Evolutionary conservation across 2,113 vertebrate genomes (phyloP), one percentile per base, ranked within the genome.

Genomic region (Dicentrarchus labrax): DNA sequence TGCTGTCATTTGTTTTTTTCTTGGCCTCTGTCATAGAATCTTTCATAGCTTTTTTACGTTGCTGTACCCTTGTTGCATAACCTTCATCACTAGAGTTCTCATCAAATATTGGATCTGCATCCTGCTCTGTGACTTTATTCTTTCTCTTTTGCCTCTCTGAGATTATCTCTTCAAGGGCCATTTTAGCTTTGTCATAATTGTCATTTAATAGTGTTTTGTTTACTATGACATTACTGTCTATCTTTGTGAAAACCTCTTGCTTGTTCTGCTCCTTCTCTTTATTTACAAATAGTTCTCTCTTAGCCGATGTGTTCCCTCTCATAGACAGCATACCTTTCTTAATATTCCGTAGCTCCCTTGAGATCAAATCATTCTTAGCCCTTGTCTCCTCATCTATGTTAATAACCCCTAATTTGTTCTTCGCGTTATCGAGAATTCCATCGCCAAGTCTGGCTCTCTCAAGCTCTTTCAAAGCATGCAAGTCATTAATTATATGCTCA

Each of bases 81-180:
- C 65, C 68, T 53, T 90, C 88, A 2, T 80, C 68, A 5, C 1
- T 24, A 12, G n/a, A 50, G 0, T 30, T 90, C 51, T 89, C 82
- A 8, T 84, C 72, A 51, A 53, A 22, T 41, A 36, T 13, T 39
- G 21, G 39, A 64, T 54, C 78, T 47, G 5, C 53, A 21, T 84
- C 90, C 12, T 85, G 41, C 64, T 83, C 91, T 51, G 57, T 81
- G 9, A 43, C 51, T 82, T 13, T 87, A 71, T 72, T 91, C 78
- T 56, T 92, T 53, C 48, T 92, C 83, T 69, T 91, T 75, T 92
- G 75, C 76, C 94, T 89, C 47, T 95, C 93, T 56, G 93, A 89
- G n/a, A 95, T 94, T 17, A 94, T 91, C 72, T 95, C 94, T 75
- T 95, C 94, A 7, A 95, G 89, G 0, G 94, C 94, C 85, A 92